phyloP scores from a whole-genome alignment of 2,888 invertebrate genomes.

The Tetranychus truncatus region DNA sequence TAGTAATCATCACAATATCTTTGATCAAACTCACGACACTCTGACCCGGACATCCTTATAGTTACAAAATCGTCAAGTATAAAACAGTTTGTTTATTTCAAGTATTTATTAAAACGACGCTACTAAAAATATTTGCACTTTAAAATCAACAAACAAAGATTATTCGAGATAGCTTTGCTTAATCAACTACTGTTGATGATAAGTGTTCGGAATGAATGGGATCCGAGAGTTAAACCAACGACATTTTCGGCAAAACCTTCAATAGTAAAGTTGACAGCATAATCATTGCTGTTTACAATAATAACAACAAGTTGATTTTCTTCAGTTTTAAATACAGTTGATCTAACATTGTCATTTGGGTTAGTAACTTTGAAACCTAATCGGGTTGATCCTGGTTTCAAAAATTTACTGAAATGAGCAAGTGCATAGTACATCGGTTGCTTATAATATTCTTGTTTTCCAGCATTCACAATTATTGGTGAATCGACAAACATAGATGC shows the following conservation, averaged over 20 bases:
- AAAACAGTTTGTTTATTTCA: too few relatives aligned
- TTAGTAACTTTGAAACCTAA: slow-evolving; percentile 16
- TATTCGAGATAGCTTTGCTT: too few relatives aligned
- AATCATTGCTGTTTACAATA: not conserved
- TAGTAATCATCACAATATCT: not conserved
- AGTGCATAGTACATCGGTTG: slow-evolving; percentile 71
- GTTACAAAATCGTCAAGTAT: too few relatives aligned
- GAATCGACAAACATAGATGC: slow-evolving; percentile 58
- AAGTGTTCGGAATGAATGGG: not conserved
- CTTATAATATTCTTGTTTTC: slow-evolving; percentile 56
- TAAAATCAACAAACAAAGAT: too few relatives aligned
- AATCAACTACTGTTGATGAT: not conserved
- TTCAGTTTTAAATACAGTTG: not conserved
- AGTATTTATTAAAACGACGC: too few relatives aligned
- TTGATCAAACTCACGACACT: not conserved
- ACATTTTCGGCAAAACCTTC: not conserved
- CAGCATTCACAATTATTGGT: slow-evolving; percentile 48
- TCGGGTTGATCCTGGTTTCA: slow-evolving; percentile 16
- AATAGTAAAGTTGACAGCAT: not conserved
- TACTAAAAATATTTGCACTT: too few relatives aligned
- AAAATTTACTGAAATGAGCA: slow-evolving; percentile 44
- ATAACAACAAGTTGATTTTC: not conserved
- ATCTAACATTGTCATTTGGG: not conserved
- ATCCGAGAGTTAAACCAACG: not conserved
- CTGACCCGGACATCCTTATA: not conserved